Percentiles rank a stretch among this genome's conserved stretches.
Conservation (phyloP, 1,140 invertebrate genomes). For the Gryon sp. region DNA sequence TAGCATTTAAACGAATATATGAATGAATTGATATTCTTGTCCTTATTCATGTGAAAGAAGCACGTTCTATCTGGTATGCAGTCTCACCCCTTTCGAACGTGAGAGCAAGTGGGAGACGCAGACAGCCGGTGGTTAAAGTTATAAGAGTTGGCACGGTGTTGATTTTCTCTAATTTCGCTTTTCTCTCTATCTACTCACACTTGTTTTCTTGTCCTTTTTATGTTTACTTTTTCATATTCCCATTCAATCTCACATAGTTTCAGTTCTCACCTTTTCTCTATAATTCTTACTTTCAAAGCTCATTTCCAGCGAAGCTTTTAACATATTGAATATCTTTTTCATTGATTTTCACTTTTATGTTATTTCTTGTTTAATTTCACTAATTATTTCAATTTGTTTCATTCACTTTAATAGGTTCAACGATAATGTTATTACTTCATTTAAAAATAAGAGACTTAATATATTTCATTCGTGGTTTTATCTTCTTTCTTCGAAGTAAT, state of each 20-base stretch:
- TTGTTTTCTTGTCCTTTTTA: conserved; percentile 59
- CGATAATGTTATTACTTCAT: no score
- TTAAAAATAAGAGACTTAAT: no score
- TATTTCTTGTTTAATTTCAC: conserved; percentile 58
- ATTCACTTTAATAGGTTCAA: conserved; percentile 72
- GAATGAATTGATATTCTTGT: conserved; percentile 75
- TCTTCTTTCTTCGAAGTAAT: no score
- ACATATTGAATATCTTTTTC: conserved; percentile 61
- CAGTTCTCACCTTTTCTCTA: conserved; percentile 43
- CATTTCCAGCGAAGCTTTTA: conserved; percentile 59
- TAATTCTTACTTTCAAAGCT: conserved; percentile 61
- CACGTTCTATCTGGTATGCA: conserved; percentile 72
- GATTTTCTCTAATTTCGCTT: conserved; percentile 71
- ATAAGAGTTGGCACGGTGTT: conserved; percentile 76
- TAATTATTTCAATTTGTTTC: conserved; percentile 54
- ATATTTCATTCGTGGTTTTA: no score
- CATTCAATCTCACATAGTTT: conserved; percentile 39
- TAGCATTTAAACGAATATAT: conserved; percentile 48
- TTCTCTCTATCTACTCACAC: conserved; percentile 40
- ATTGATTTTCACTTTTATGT: conserved; percentile 49
- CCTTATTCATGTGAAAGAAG: conserved; percentile 72
- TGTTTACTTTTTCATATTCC: conserved; percentile 55
- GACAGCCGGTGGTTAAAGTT: conserved; percentile 76
- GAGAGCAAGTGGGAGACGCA: conserved; percentile 67
- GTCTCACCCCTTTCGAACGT: conserved; percentile 68